These are phyloP conservation scores for Percopsis transmontana DNA, from an alignment of 2,113 vertebrate genomes.

Conservation along the genomic window DNA sequence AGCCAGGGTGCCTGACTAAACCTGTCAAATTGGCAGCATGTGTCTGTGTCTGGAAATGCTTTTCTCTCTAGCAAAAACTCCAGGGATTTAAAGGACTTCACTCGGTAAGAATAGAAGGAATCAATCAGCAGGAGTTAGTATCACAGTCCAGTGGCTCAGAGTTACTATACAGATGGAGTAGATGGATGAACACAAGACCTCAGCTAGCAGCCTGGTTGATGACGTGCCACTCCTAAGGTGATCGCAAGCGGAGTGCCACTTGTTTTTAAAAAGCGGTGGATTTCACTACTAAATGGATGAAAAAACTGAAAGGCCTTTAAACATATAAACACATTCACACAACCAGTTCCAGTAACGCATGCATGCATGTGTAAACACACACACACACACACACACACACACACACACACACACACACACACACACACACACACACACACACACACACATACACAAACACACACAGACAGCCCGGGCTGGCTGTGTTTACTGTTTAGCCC, in stretches of 20 bases:
- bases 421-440: background rate
- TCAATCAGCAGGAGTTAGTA: conserved; percentile 62
- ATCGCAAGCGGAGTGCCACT: conserved; percentile 5
- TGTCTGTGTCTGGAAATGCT: conserved; percentile 55
- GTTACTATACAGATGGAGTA: conserved; percentile 61
- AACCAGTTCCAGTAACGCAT: background rate
- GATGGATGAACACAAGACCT: conserved; percentile 43
- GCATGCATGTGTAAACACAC: background rate
- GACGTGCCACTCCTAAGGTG: background rate
- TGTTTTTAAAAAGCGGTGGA: background rate
- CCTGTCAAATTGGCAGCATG: conserved; percentile 69
- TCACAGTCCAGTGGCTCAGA: conserved; percentile 67
- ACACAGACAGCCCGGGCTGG: conserved; percentile 44
- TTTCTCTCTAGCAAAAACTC: conserved; percentile 64
- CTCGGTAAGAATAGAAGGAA: conserved; percentile 53
- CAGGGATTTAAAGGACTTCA: conserved; percentile 64
- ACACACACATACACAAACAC: conserved; percentile 1
- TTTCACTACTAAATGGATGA: background rate
- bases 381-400: background rate
- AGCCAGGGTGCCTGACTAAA: conserved; percentile 67
- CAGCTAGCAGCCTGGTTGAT: conserved; percentile 42
- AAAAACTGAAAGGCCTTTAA: background rate
- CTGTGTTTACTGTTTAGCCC: conserved; percentile 75
- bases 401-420: background rate
- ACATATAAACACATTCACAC: background rate